A percentile compares a stretch with the other conserved stretches of the same genome.
Conservation (phyloP, 92 coral and sea anemone species). For the Chrysogorgia sp. region DNA sequence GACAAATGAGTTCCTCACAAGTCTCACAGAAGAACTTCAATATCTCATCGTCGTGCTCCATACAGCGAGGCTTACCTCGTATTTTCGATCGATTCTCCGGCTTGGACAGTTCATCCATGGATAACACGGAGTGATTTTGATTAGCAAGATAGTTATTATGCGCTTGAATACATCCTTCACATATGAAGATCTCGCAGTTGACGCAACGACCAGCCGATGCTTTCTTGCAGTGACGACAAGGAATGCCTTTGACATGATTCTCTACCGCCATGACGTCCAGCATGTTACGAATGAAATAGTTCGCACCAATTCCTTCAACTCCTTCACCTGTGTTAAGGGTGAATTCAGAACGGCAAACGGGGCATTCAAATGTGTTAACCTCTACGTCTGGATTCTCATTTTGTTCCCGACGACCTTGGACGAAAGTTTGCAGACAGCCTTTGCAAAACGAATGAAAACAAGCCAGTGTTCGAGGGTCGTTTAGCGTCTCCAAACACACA, state of each 20-base stretch:
- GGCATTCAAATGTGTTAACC: background rate
- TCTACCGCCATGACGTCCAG: slow-evolving; percentile 8
- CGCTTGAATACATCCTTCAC: background rate
- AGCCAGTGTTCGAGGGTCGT: slow-evolving; percentile 16
- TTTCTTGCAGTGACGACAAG: background rate
- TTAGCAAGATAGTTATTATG: background rate
- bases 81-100: background rate
- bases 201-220: slow-evolving; percentile 4
- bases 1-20: slow-evolving; percentile 7
- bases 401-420: background rate
- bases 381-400: background rate
- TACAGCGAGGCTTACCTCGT: background rate
- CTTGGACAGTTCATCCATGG: background rate
- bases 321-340: slow-evolving; percentile 7
- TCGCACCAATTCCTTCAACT: background rate
- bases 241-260: background rate
- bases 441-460: slow-evolving; percentile 14
- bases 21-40: background rate
- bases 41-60: slow-evolving; percentile 1
- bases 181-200: background rate
- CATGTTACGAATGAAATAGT: slow-evolving; percentile 16
- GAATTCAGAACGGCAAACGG: background rate
- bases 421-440: slow-evolving; percentile 1
- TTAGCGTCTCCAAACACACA: slow-evolving; percentile 11
- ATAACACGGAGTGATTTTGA: slow-evolving; percentile 5